These are phyloP conservation scores for Drosophila flavopinicola DNA, from an alignment of 2,888 invertebrate species.

Conservation along the genomic window DNA sequence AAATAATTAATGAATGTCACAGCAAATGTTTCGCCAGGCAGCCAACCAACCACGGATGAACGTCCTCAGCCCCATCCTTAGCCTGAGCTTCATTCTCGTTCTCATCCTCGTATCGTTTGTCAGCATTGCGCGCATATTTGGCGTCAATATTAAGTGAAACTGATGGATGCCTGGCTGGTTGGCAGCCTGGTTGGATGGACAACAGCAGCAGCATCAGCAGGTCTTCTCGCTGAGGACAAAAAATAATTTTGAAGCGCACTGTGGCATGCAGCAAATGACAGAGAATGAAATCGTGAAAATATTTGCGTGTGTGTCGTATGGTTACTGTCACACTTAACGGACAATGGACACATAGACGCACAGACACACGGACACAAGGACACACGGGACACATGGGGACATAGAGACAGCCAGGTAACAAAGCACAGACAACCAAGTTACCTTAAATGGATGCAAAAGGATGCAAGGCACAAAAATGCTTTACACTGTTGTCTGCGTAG, in stretches of 20 bases:
- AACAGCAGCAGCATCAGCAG: constrained; percentile 32
- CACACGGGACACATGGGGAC: constrained; percentile 1
- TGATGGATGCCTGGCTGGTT: constrained; percentile 77
- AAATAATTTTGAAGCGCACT: constrained; percentile 82
- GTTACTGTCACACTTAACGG: constrained; percentile 78
- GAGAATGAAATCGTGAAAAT: constrained; percentile 83
- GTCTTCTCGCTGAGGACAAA: constrained; percentile 39
- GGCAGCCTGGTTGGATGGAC: constrained; percentile 56
- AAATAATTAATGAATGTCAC: constrained; percentile 84
- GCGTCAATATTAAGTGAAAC: constrained; percentile 84
- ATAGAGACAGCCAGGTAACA: constrained; percentile 24
- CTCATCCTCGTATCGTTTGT: constrained; percentile 80
- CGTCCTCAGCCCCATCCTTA: constrained; percentile 4
- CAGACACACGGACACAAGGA: constrained; percentile 11
- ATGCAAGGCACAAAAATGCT: constrained; percentile 62
- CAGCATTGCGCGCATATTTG: constrained; percentile 84
- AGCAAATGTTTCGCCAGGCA: constrained; percentile 75
- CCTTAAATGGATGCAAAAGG: constrained; percentile 73
- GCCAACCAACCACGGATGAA: constrained; percentile 7
- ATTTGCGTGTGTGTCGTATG: constrained; percentile 83
- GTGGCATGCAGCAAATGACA: constrained; percentile 84
- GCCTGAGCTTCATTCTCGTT: constrained; percentile 2
- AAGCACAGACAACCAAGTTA: constrained; percentile 41
- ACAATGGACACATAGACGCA: constrained; percentile 44
- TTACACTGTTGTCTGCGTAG: constrained; percentile 72